Evolutionary conservation across 30 jellyfish, hydroid and myxozoan genomes (phyloP), one percentile per base, ranked within the genome.

Genomic region (Aurelia sp.): DNA sequence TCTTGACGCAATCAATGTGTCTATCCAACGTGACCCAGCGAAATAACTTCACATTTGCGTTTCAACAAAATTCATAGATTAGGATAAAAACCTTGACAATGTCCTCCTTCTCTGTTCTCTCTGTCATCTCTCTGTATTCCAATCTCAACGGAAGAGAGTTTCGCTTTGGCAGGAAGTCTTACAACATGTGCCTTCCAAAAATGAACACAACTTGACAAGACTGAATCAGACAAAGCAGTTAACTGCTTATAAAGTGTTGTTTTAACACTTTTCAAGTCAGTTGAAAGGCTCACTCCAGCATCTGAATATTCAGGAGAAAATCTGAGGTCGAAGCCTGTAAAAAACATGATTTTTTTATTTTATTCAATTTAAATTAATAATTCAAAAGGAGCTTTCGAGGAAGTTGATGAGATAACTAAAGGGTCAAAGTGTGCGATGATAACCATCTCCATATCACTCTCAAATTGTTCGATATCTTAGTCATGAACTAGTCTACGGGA

Each of bases 321-420:
- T 18, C 79, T 16, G 20, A 87, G 60, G 67, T 73, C 82, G 17
- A 87, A 77, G 5, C 91, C 96, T 87, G 7, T 51, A 57, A 53
- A 30, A 71, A 19, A 16, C 3, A 44, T 10, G 55, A 44, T 3
- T 44, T 3, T 44, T 44, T 44, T 15, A 44, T 44, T 27, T 2
- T 4, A 44, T 44, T 8, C 55, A 44, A 8, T 44, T 44, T 16
- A 10, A 44, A 6, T 44, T 44, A 0, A 44, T 44, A 10, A 44
- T 44, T 44, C 55, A 44, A 44, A 44, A 44, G 13, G 55, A 44
- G 15, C 13, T 6, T 4, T 44, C 13, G 55, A 6, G 6, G 55
- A 1, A 44, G 1, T 44, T 7, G 55, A 37, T 37, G 6, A 37
- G 9, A 37, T 1, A 37, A 37, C 55, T 0, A 10, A 12, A 8